A percentile compares a stretch with the other conserved stretches of the same genome.
Conservation (phyloP, 1,140 invertebrate genomes). For the Anadara kagoshimensis region DNA sequence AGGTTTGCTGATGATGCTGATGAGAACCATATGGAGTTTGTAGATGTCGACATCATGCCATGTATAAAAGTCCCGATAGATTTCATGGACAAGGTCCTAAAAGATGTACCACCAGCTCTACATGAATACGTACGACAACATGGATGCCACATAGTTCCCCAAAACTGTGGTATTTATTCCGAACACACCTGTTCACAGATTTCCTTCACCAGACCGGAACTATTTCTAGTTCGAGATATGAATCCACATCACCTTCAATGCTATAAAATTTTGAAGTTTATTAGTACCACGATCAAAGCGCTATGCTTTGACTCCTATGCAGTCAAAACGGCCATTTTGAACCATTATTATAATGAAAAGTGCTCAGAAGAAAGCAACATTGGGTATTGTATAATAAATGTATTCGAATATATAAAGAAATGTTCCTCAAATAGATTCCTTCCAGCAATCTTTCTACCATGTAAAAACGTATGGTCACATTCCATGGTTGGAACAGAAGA, state of each 20-base stretch:
- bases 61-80: neutral
- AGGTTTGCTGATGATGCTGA: neutral
- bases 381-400: neutral
- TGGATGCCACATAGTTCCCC: slow-evolving; percentile 7
- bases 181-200: neutral
- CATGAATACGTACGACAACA: neutral
- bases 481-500: slow-evolving; percentile 4
- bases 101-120: neutral
- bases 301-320: slow-evolving; percentile 11
- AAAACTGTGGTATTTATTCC: slow-evolving; percentile 1
- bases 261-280: slow-evolving; percentile 5
- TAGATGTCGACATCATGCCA: slow-evolving; percentile 3
- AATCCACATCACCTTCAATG: neutral
- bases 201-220: neutral
- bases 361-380: neutral
- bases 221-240: neutral
- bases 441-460: neutral
- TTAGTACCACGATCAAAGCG: neutral
- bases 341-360: neutral
- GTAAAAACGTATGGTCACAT: slow-evolving; percentile 3
- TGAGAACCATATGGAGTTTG: neutral
- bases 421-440: neutral
- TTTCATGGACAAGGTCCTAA: neutral
- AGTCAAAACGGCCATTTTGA: neutral
- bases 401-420: neutral